Evolutionary conservation across 2,797 vertebrate species (phyloP), one percentile per base, ranked within the genome.

Genomic region (Scolopax bukidnonensis): DNA sequence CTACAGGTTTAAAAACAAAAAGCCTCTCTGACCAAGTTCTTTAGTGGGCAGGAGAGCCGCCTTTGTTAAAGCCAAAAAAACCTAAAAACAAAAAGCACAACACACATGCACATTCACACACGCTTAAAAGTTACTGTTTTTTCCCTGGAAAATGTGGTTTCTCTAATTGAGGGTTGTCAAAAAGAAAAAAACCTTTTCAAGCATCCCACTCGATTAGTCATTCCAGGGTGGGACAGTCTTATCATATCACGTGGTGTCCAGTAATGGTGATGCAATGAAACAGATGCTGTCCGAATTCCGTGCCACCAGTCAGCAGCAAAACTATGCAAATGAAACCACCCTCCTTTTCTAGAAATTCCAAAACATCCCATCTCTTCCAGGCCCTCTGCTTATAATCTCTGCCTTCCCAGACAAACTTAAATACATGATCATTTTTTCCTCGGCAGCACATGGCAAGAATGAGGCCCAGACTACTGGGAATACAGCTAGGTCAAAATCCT

Each of bases 91-190:
- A 60, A 94, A 96, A 96, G 32, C 59, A 84, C 63, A 89, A 90
- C 57, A 87, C 54, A 78, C 70, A 92, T 43, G 38, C 83, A 71
- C 77, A 91, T 93, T 95, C 90, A 90, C 76, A 95, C 82, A 90
- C 2, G 18, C 97, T 97, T 96, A 97, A 96, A 97, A 97, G 94
- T 97, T 96, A 71, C 95, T 98, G 97, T 97, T 97, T 97, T 98
- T 97, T 93, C 98, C 93, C 95, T 98, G 98, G 98, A 98, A 98
- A 98, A 98, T 98, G 98, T 98, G 98, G 98, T 98, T 98, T 97
- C 96, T 89, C 93, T 98, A 98, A 98, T 98, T 98, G 97, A 97
- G 92, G 97, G 97, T 94, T 98, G 87, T 93, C 96, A 95, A 94
- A 95, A 94, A 97, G 81, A 96, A 97, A 96, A 92, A 97, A 97